Evolutionary conservation across 1,140 invertebrate species (phyloP).

Genomic region (Drosophila ercepeae): DNA sequence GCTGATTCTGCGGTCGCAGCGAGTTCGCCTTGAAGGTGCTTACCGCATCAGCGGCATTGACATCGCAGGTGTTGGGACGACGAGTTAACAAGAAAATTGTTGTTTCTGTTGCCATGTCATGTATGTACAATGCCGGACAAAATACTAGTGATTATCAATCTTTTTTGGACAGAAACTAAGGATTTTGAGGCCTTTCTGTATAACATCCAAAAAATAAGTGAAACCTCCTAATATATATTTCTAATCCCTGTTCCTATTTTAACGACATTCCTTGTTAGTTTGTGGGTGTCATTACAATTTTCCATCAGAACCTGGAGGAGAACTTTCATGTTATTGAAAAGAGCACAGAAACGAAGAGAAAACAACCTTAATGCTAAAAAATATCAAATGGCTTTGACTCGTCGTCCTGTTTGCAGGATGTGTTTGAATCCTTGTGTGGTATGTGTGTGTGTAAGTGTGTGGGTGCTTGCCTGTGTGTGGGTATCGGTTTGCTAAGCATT

Average conservation of each 20-base stretch:
- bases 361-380: conserved; percentile 65
- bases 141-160: neutral
- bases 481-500: conserved; percentile 65
- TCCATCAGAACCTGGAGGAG: conserved; percentile 57
- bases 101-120: conserved; percentile 21
- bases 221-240: neutral
- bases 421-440: conserved; percentile 1
- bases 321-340: conserved; percentile 80
- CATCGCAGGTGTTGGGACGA: conserved; percentile 43
- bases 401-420: conserved; percentile 18
- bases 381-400: conserved; percentile 68
- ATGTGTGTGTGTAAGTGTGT: too few species aligned
- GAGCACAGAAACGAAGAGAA: conserved; percentile 46
- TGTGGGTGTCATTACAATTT: conserved; percentile 65
- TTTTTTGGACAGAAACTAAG: too few species aligned
- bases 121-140: conserved; percentile 5
- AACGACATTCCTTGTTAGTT: conserved; percentile 2
- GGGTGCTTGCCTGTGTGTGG: conserved; percentile 31
- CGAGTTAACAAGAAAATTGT: conserved; percentile 54
- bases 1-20: conserved; percentile 47
- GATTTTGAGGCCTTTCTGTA: too few species aligned
- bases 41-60: conserved; percentile 37
- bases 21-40: conserved; percentile 28
- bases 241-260: neutral
- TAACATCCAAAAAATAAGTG: too few species aligned